Evolutionary conservation across 2,113 vertebrate genomes (phyloP), one percentile per base, ranked within the genome.

Genomic region (Oryzias celebensis): DNA sequence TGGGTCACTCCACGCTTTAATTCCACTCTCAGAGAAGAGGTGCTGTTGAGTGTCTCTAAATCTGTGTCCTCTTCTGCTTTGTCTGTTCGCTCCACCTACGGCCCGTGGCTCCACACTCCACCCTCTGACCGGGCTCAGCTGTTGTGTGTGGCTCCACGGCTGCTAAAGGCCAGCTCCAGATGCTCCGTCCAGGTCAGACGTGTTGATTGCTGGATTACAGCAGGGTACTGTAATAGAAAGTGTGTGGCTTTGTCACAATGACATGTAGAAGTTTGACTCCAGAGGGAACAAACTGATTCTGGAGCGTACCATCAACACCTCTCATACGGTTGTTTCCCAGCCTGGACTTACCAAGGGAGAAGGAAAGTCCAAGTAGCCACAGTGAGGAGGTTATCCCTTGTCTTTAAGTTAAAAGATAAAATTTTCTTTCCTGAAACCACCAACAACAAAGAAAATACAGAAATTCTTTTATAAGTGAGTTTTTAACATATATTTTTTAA

Each of bases 61-160:
- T 73, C 41, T 58, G 41, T 59, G 59, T 23, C 2, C 4, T 58
- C 4, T 23, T 17, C 43, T 47, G 15, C 17, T 62, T 41, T 45
- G 26, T 49, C 56, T 56, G 54, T 68, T 52, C 46, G 50, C 58
- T 22, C 26, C 41, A 20, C 56, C 26, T 28, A 44, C 26, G 31
- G 44, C 46, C 45, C 8, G 17, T 58, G 15, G 2, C 15, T 67
- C 55, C 51, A 36, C 61, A 46, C 61, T 69, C 68, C 65, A 67
- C 62, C 55, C 69, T 51, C 61, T 84, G 87, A 87, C 88, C 75
- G 73, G 59, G 68, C 64, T 81, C 90, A 91, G 86, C 89, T 92
- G 90, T 86, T 77, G 74, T 52, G 47, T 71, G 85, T 70, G 78
- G 77, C 90, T 87, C 83, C 44, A 56, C 14, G 48, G 48, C 43